Evolutionary conservation across 2,797 vertebrate species (phyloP).

Genomic region (Sebastes oblongus): DNA sequence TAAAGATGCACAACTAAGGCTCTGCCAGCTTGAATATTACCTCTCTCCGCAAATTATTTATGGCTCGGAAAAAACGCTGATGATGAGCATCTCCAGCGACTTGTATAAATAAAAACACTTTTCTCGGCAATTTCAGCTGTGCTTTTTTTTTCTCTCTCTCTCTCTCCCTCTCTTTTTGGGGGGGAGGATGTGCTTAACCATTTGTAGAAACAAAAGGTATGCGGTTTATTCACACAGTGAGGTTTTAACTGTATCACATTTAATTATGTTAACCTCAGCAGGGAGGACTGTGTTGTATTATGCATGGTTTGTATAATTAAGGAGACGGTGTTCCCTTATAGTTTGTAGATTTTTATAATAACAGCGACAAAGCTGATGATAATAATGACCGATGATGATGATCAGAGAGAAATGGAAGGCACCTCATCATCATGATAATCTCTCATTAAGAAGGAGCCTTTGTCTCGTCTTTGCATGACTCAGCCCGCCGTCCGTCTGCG

Average conservation of each 20-base stretch:
- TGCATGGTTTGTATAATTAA: slow-evolving; percentile 18
- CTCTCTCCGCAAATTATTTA: slow-evolving; percentile 88
- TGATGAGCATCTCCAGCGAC: slow-evolving; percentile 78
- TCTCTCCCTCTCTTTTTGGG: background rate
- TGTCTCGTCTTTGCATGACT: slow-evolving; percentile 72
- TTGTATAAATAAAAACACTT: slow-evolving; percentile 82
- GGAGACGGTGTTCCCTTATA: background rate
- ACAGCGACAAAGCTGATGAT: background rate
- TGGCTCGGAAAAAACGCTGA: slow-evolving; percentile 83
- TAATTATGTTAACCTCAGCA: slow-evolving; percentile 40
- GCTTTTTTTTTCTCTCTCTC: slow-evolving; percentile 18
- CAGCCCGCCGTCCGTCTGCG: slow-evolving; percentile 67
- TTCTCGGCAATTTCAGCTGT: slow-evolving; percentile 69
- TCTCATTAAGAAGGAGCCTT: slow-evolving; percentile 52
- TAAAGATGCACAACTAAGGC: slow-evolving; percentile 90
- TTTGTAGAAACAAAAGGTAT: slow-evolving; percentile 55
- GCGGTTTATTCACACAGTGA: slow-evolving; percentile 52
- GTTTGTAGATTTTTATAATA: slow-evolving; percentile 21
- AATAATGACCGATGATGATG: background rate
- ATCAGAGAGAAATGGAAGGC: slow-evolving; percentile 4
- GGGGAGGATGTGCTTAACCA: slow-evolving; percentile 14
- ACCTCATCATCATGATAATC: slow-evolving; percentile 55
- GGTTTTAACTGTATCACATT: slow-evolving; percentile 39
- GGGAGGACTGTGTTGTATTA: slow-evolving; percentile 22
- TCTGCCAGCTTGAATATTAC: slow-evolving; percentile 90